Evolutionary conservation across 1,140 invertebrate species (phyloP).

Genomic region (Listronotus bonariensis): DNA sequence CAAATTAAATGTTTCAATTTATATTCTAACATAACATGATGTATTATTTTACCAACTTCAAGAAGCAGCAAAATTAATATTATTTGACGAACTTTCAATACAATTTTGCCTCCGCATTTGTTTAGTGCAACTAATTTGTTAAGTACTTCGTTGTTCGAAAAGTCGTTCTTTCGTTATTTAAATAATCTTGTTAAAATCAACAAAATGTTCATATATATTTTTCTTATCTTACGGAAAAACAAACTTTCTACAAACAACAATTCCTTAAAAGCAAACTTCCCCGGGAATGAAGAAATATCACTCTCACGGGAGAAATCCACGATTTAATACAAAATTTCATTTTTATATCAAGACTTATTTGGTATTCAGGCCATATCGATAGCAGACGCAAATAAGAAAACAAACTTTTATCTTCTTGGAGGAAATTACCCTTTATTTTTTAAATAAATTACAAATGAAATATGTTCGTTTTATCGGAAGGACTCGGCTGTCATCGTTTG

Average conservation of each 20-base stretch:
- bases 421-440: conserved; percentile 32
- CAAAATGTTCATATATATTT: not conserved
- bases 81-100: too few relatives aligned
- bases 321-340: conserved; percentile 24
- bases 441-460: conserved; percentile 37
- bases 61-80: too few relatives aligned
- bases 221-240: not conserved
- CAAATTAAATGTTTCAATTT: too few relatives aligned
- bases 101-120: too few relatives aligned
- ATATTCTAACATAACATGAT: too few relatives aligned
- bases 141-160: too few relatives aligned
- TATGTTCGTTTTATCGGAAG: conserved; percentile 39
- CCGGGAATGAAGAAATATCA: conserved; percentile 6
- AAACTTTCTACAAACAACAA: conserved; percentile 3
- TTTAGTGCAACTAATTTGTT: too few relatives aligned
- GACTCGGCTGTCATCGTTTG: conserved; percentile 34
- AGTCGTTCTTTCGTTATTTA: not conserved
- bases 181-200: not conserved
- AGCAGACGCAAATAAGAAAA: conserved; percentile 29
- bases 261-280: conserved; percentile 1
- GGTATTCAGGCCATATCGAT: conserved; percentile 19
- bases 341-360: conserved; percentile 17
- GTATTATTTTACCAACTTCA: too few relatives aligned
- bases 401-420: conserved; percentile 29
- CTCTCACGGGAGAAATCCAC: not conserved